Evolutionary conservation across 2,888 invertebrate genomes (phyloP).

Genomic region (Morinoia aosen): DNA sequence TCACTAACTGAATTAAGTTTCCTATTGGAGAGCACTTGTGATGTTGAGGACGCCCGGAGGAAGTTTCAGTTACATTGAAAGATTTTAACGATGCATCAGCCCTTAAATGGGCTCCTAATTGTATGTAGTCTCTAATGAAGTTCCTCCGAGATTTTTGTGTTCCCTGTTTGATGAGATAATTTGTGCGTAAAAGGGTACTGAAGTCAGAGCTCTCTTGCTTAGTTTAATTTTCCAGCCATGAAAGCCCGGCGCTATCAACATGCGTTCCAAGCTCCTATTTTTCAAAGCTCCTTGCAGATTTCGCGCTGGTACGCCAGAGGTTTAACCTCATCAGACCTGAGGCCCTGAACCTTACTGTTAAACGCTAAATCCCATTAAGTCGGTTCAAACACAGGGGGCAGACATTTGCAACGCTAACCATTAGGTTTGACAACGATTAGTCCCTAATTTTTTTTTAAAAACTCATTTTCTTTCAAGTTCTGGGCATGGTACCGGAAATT

Average conservation of each 20-base stretch:
- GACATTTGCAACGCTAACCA: too few relatives aligned
- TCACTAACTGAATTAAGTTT: background rate
- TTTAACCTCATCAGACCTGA: too few relatives aligned
- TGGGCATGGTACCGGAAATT: too few relatives aligned
- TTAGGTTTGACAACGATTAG: too few relatives aligned
- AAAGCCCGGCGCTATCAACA: background rate
- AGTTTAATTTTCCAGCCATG: background rate
- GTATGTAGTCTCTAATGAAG: background rate
- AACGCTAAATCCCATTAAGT: too few relatives aligned
- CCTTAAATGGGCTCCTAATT: background rate
- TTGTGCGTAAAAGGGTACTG: background rate
- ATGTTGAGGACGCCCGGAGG: background rate
- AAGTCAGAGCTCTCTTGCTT: background rate
- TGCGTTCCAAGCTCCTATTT: background rate
- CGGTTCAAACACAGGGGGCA: too few relatives aligned
- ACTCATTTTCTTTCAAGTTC: too few relatives aligned
- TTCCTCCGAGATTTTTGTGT: background rate
- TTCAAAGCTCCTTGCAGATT: background rate
- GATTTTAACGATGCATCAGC: slow-evolving; percentile 12
- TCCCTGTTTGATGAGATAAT: background rate
- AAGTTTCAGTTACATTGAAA: background rate
- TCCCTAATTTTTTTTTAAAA: too few relatives aligned
- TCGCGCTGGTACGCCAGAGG: background rate
- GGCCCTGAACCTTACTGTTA: too few relatives aligned
- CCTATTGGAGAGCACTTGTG: background rate